phyloP scores from a whole-genome alignment of 64 coral and sea anemone genomes.

The Montipora foliosa region DNA sequence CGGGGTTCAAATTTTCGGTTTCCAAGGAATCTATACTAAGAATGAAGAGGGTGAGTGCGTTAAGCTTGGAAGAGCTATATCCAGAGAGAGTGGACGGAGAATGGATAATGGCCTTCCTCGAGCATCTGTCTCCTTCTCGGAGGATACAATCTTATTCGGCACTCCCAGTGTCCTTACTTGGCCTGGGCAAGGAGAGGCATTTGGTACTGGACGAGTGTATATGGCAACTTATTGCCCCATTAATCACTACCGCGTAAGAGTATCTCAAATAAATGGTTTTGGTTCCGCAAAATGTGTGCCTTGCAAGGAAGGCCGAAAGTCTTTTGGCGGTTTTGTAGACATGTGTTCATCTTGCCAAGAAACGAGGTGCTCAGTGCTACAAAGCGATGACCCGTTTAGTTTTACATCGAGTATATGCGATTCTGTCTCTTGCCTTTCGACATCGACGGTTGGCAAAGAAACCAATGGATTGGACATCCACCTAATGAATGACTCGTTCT shows the following conservation, averaged over 20 bases:
- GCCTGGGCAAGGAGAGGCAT: conserved; percentile 59
- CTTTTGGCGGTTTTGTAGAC: no score
- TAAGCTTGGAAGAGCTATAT: conserved; percentile 54
- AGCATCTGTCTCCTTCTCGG: conserved; percentile 56
- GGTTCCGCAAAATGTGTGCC: conserved; percentile 51
- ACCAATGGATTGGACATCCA: no score
- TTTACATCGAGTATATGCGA: no score
- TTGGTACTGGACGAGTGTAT: conserved; percentile 80
- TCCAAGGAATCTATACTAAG: conserved; percentile 32
- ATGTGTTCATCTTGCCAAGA: no score
- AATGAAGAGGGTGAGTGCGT: conserved; percentile 25
- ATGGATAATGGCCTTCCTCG: conserved; percentile 35
- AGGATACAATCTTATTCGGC: conserved; percentile 73
- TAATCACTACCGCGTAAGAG: conserved; percentile 64
- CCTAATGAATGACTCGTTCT: conserved; percentile 6
- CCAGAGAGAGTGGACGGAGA: conserved; percentile 46
- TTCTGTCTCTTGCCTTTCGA: no score
- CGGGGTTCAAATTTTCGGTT: conserved; percentile 64
- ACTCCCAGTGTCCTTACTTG: conserved; percentile 75
- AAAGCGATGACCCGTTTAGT: no score
- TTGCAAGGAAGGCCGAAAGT: conserved; percentile 60
- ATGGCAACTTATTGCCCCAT: conserved; percentile 71
- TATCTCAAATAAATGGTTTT: conserved; percentile 46
- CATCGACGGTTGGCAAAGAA: no score
- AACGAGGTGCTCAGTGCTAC: no score